Conservation (phyloP, 2,113 vertebrate species). For the Ciconia maguari region DNA sequence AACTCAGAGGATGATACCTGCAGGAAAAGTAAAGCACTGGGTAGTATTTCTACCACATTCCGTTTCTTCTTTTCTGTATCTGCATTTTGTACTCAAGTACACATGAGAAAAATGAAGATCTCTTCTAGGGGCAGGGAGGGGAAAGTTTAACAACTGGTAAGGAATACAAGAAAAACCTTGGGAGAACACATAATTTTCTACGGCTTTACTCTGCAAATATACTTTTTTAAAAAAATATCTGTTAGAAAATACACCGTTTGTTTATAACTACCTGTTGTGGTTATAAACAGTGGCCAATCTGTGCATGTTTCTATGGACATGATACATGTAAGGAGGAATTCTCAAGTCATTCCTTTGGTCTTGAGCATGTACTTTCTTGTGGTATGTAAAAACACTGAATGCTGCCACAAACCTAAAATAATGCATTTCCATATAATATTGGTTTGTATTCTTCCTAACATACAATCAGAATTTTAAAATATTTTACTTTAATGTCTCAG, state of each 20-base stretch:
- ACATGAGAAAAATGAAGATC: background rate
- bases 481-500: background rate
- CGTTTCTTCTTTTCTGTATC: background rate
- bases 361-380: background rate
- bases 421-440: background rate
- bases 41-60: background rate
- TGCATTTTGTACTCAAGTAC: background rate
- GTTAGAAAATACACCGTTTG: background rate
- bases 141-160: background rate
- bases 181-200: background rate
- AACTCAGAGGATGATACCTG: background rate
- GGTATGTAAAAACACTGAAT: background rate
- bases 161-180: background rate
- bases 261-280: background rate
- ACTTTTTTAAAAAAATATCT: background rate
- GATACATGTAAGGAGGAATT: accelerated
- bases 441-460: background rate
- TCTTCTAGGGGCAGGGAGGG: background rate
- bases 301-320: background rate
- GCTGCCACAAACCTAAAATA: background rate
- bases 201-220: background rate
- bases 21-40: background rate
- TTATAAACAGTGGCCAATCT: background rate
- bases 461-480: accelerated
- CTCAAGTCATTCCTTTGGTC: background rate